A percentile compares a stretch with the other conserved stretches of the same genome.
Conservation (phyloP, 2,797 vertebrate genomes). For the Squalus acanthias region DNA sequence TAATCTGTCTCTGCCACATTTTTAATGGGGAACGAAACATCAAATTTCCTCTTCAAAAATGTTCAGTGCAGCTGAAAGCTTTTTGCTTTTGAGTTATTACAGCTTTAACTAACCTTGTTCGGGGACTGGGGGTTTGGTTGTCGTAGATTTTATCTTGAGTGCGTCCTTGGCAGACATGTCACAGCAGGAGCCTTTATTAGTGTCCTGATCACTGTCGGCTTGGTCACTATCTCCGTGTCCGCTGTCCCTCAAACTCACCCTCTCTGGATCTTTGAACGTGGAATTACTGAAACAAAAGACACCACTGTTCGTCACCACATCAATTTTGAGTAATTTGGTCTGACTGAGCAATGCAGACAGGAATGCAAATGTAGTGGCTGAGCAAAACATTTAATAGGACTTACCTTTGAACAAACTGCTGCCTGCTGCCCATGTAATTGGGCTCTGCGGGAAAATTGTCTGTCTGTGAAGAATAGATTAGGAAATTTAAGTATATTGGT, state of each 20-base stretch:
- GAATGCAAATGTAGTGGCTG: slow-evolving; percentile 65
- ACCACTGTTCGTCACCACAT: slow-evolving; percentile 48
- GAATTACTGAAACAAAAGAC: slow-evolving; percentile 74
- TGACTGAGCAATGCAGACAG: slow-evolving; percentile 66
- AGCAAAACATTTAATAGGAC: slow-evolving; percentile 77
- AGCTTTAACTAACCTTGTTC: slow-evolving; percentile 86
- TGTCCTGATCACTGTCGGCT: slow-evolving; percentile 99
- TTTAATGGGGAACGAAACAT: slow-evolving; percentile 18
- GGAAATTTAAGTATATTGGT: slow-evolving; percentile 73
- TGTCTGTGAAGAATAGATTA: slow-evolving; percentile 88
- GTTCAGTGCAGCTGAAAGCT: neutral
- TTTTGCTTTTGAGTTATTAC: slow-evolving; percentile 46
- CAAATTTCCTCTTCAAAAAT: slow-evolving; percentile 29
- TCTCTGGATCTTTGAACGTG: slow-evolving; percentile 97
- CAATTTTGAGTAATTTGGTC: slow-evolving; percentile 58
- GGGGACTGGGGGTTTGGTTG: slow-evolving; percentile 83
- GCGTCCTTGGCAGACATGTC: slow-evolving; percentile 99
- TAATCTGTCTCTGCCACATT: neutral
- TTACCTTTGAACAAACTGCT: slow-evolving; percentile 99
- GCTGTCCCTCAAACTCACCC: slow-evolving; percentile 97
- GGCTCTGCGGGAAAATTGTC: slow-evolving; percentile 99
- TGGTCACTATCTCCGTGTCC: slow-evolving; percentile 98
- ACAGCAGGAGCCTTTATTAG: slow-evolving; percentile 99
- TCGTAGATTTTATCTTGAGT: slow-evolving; percentile 93
- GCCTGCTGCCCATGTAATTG: slow-evolving; percentile 99